Evolutionary conservation across 2,888 invertebrate genomes (phyloP).

Genomic region (Drosophila stalkeri): DNA sequence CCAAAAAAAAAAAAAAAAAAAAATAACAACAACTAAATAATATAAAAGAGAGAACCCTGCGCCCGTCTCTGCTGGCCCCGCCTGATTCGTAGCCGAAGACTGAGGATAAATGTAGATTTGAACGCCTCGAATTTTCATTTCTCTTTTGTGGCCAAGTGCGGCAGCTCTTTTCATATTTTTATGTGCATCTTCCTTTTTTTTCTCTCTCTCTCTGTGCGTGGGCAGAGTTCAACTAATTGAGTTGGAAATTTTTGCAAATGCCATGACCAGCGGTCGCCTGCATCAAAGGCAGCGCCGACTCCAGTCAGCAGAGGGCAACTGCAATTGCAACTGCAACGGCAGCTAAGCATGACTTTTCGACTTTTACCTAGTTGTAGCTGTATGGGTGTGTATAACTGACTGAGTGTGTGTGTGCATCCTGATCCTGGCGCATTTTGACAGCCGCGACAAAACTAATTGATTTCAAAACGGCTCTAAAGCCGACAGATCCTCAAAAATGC

Average conservation of each 20-base stretch:
- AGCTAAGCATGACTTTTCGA: constrained; percentile 57
- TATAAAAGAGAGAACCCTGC: constrained; percentile 20
- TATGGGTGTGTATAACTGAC: constrained; percentile 9
- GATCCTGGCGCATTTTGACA: constrained; percentile 81
- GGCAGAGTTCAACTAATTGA: constrained; percentile 78
- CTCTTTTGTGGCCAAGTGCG: constrained; percentile 55
- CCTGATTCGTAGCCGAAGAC: constrained; percentile 5
- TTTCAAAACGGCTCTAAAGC: constrained; percentile 83
- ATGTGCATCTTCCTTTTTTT: constrained; percentile 9
- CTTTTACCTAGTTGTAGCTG: constrained; percentile 32
- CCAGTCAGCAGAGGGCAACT: constrained; percentile 8
- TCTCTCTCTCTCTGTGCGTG: constrained; percentile 32
- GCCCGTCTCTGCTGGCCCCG: constrained; percentile 29
- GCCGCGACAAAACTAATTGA: constrained; percentile 85
- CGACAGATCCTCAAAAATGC: constrained; percentile 57
- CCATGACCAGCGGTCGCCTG: constrained; percentile 51
- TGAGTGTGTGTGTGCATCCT: constrained; percentile 15
- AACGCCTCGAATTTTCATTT: constrained; percentile 73
- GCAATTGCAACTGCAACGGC: constrained; percentile 23
- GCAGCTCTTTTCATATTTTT: constrained; percentile 53
- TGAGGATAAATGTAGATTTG: constrained; percentile 78
- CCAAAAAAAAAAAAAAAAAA: constrained; percentile 26
- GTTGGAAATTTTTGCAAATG: constrained; percentile 75
- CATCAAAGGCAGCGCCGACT: constrained; percentile 50
- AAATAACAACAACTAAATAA: constrained; percentile 19